Base-by-base conservation (phyloP, 2,888 invertebrate genomes). In the Physocephala rufipes region DNA sequence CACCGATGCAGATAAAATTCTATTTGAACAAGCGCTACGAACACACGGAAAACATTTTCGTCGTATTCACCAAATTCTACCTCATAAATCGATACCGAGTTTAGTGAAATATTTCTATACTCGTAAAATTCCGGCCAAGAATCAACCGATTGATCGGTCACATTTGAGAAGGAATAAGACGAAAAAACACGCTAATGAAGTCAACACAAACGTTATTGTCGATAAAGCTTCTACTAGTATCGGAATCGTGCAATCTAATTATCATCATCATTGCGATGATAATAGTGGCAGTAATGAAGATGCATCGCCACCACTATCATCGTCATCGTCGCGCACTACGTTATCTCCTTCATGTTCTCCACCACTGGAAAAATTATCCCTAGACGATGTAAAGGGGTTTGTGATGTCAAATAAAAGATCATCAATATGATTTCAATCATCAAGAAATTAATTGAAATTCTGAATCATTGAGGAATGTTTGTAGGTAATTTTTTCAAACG, bases 1-100 rank as follows among this genome's bases (percentile, higher is more conserved):
- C 97, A 94, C 96, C 1, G 93, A 94, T 0, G 97, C 97, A 86
- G 97, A 97, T 83, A 97, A 96, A 87, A 95, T 96, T 59, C 87
- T 97, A 9, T 97, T 97, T 87, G 97, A 97, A 83, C 96, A 97
- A 86, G 97, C 97, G 21, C 97, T 96, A 84, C 95, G 95, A 82
- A 97, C 96, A 84, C 96, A 97, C 86, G 97, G 97, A 49, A 97
- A 97, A 88, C 95, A 95, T 86, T 97, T 97, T 87, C 94, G 95
- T 82, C 90, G 95, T 83, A 97, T 97, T 85, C 88, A 95, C 78
- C 96, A 96, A 89, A 96, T 97, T 96, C 88, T 97, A 78, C 97
- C 97, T 62, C 97, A 97, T 84, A 97, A 97, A 87, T 93, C 95
- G 58, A 96, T 97, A 82, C 94, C 96, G 47, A 93, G 94, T 79